A percentile compares a stretch with the other conserved stretches of the same genome.
Evolutionary conservation across 2,113 vertebrate genomes (phyloP).

Genomic region (Upupa epops): DNA sequence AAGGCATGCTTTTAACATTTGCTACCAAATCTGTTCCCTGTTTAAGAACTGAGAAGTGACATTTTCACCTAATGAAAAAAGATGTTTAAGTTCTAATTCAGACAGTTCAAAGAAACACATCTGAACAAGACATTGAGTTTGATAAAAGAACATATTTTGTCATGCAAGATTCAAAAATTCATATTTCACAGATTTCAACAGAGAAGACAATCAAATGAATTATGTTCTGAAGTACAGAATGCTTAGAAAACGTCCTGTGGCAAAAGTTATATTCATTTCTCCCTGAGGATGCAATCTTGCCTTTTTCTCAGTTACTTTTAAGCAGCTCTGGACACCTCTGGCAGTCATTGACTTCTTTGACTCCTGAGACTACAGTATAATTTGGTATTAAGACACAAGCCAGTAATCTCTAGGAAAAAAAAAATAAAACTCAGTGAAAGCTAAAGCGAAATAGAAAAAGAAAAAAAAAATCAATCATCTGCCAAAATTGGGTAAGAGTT

Average conservation of each 20-base stretch:
- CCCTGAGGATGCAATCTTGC: neutral
- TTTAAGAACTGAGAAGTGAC: neutral
- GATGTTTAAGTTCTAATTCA: neutral
- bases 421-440: neutral
- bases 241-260: neutral
- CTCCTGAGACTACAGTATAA: neutral
- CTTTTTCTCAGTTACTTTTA: neutral
- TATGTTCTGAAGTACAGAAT: neutral
- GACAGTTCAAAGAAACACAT: neutral
- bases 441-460: neutral
- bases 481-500: neutral
- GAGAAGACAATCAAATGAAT: neutral
- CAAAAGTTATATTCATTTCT: neutral
- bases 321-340: neutral
- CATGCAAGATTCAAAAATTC: neutral
- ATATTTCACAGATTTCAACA: neutral
- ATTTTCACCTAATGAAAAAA: constrained; percentile 37
- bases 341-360: neutral
- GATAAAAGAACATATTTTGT: neutral
- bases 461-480: neutral
- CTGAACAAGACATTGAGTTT: neutral
- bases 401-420: neutral
- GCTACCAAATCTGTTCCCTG: neutral
- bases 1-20: neutral
- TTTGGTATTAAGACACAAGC: neutral